These are phyloP conservation scores for Xyrauchen texanus DNA, from an alignment of 2,113 vertebrate genomes.

Conservation along the genomic window DNA sequence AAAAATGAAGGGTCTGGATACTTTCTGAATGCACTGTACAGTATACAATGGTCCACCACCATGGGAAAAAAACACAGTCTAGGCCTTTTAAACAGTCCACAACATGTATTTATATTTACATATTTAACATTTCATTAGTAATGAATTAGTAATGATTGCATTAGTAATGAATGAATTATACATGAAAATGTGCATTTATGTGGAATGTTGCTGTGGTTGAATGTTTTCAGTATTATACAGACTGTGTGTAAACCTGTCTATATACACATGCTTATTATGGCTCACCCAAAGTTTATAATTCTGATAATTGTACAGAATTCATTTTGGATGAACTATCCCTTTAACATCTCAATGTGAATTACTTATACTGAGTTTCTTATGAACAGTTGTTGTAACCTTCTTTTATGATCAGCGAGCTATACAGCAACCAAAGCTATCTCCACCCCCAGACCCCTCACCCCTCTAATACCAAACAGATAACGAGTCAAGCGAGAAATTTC, in stretches of 20 bases:
- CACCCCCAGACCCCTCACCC: slow-evolving; percentile 54
- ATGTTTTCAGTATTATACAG: background rate
- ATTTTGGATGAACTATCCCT: too few relatives aligned
- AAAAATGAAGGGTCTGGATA: too few relatives aligned
- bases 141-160: slow-evolving; percentile 12
- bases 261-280: background rate
- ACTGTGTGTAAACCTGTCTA: slow-evolving; percentile 10
- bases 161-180: slow-evolving; percentile 11
- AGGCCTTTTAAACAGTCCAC: slow-evolving; percentile 3
- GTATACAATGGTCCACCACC: too few relatives aligned
- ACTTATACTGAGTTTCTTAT: slow-evolving; percentile 32
- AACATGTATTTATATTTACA: slow-evolving; percentile 14
- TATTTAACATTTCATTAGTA: slow-evolving; percentile 9
- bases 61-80: background rate
- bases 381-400: background rate
- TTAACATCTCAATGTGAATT: slow-evolving; percentile 26
- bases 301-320: too few relatives aligned
- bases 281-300: too few relatives aligned
- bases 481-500: slow-evolving; percentile 70
- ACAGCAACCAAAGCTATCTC: slow-evolving; percentile 54
- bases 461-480: slow-evolving; percentile 75
- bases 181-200: slow-evolving; percentile 7
- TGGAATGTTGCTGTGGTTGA: background rate
- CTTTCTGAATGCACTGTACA: too few relatives aligned
- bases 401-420: background rate